These are phyloP conservation scores for Cecropterus lyciades DNA, from an alignment of 1,140 invertebrate genomes.

Conservation along the genomic window DNA sequence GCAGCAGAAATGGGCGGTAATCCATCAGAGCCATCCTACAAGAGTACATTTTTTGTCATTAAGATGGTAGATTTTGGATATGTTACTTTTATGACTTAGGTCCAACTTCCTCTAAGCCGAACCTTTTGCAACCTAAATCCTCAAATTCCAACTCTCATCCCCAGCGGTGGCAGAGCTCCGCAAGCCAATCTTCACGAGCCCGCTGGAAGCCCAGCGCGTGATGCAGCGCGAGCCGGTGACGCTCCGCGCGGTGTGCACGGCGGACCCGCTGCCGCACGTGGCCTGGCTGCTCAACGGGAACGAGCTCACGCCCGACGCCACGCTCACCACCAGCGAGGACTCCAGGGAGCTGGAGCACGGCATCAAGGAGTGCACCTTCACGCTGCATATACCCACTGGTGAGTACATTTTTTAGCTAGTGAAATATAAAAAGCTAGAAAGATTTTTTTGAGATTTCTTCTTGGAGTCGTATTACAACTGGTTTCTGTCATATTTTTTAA, in stretches of 20 bases:
- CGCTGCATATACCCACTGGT: slow-evolving; percentile 88
- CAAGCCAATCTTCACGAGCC: slow-evolving; percentile 89
- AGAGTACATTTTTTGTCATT: too few relatives aligned
- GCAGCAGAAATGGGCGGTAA: too few relatives aligned
- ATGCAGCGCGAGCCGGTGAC: slow-evolving; percentile 89
- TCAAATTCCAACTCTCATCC: neutral
- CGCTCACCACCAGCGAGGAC: slow-evolving; percentile 80
- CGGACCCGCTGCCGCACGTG: slow-evolving; percentile 89
- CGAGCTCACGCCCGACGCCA: slow-evolving; percentile 75
- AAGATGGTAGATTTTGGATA: too few relatives aligned
- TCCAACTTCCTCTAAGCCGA: neutral
- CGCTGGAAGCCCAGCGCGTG: slow-evolving; percentile 88
- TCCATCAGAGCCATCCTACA: too few relatives aligned
- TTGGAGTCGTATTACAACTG: too few relatives aligned
- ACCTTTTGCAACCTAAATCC: too few relatives aligned
- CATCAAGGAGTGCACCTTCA: slow-evolving; percentile 90
- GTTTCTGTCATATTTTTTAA: too few relatives aligned
- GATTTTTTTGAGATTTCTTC: too few relatives aligned
- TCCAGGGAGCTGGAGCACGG: slow-evolving; percentile 89
- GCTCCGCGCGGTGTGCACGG: slow-evolving; percentile 91
- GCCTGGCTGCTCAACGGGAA: slow-evolving; percentile 84
- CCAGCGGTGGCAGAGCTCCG: slow-evolving; percentile 90
- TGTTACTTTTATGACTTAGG: too few relatives aligned
- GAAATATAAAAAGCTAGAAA: too few relatives aligned
- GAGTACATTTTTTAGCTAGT: slow-evolving; percentile 30